These are phyloP conservation scores for Loxodonta africana DNA, from an alignment of 2,113 vertebrate genomes.

Conservation along the genomic window DNA sequence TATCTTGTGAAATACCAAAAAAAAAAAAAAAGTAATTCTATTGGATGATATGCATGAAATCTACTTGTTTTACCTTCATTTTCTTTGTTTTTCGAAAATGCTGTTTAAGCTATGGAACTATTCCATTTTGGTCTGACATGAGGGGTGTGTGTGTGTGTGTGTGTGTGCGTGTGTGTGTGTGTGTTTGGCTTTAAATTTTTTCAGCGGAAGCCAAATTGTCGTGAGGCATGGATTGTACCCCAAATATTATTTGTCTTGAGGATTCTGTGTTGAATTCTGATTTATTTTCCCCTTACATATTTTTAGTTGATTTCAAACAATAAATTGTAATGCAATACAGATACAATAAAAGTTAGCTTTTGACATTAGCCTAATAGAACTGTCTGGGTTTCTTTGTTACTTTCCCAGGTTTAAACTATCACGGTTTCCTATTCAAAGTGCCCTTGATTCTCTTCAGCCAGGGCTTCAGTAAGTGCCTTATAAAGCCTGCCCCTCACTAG, in stretches of 20 bases:
- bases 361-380: not conserved
- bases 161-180: not conserved
- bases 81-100: not conserved
- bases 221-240: not conserved
- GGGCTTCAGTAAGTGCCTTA: slow-evolving; percentile 78
- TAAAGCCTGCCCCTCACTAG: slow-evolving; percentile 83
- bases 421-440: slow-evolving; percentile 49
- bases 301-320: slow-evolving; percentile 27
- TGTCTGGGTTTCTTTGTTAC: not conserved
- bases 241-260: not conserved
- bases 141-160: not conserved
- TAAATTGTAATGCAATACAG: not conserved
- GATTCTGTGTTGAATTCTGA: not conserved
- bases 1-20: not conserved
- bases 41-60: not conserved
- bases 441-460: slow-evolving; percentile 1
- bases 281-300: not conserved
- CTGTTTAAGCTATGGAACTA: not conserved
- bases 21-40: not conserved
- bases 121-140: not conserved
- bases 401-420: slow-evolving; percentile 35
- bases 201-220: not conserved
- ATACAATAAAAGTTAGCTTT: not conserved
- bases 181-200: not conserved
- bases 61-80: not conserved